Evolutionary conservation across 2,888 invertebrate species (phyloP).

Genomic region (Phortica okadai): DNA sequence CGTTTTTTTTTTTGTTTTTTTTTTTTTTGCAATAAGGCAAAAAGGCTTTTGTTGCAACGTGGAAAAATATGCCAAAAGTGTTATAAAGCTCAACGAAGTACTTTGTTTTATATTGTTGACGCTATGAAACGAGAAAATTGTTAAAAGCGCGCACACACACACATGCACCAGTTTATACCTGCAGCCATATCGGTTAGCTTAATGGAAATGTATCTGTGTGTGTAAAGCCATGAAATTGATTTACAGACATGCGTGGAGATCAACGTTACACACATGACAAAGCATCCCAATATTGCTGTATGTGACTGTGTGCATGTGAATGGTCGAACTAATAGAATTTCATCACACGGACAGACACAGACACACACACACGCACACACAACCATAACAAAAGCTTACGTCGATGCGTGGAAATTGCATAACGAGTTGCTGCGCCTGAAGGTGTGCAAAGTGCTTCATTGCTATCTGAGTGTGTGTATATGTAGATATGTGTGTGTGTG

Average conservation of each 20-base stretch:
- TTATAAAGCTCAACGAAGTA: too few species aligned
- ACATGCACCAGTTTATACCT: not conserved
- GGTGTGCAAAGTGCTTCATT: slow-evolving; percentile 36
- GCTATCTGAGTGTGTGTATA: not conserved
- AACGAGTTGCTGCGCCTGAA: slow-evolving; percentile 50
- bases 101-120: not conserved
- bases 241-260: slow-evolving; percentile 50
- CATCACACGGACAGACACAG: not conserved
- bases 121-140: slow-evolving; percentile 11
- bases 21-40: too few species aligned
- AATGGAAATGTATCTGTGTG: not conserved
- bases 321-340: slow-evolving; percentile 10
- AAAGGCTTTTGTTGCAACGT: too few species aligned
- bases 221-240: slow-evolving; percentile 61
- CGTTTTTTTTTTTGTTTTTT: not conserved
- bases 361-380: slow-evolving; percentile 37
- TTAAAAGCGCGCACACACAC: slow-evolving; percentile 9
- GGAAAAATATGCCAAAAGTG: too few species aligned
- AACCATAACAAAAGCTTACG: slow-evolving; percentile 26
- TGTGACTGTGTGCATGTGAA: not conserved
- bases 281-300: not conserved
- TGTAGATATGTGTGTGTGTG: slow-evolving; percentile 23
- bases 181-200: not conserved
- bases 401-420: slow-evolving; percentile 56
- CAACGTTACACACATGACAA: not conserved